phyloP scores from a whole-genome alignment of 2,113 vertebrate genomes.

The Mungos mungo region DNA sequence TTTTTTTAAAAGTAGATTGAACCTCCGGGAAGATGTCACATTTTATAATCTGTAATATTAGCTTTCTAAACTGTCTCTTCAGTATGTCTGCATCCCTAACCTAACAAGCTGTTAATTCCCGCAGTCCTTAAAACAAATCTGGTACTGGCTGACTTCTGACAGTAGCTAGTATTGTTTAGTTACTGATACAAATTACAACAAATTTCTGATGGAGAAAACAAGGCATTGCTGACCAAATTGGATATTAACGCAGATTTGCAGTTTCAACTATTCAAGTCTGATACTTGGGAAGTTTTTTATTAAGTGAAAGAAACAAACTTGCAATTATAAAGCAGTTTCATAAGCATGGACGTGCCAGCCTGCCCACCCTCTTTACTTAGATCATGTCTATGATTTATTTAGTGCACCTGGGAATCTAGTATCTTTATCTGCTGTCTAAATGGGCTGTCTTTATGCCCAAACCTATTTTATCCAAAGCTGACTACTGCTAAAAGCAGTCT shows the following conservation, averaged over 20 bases:
- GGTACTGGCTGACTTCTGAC: neutral
- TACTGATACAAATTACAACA: neutral
- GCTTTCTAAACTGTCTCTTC: neutral
- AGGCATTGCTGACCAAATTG: conserved; percentile 9
- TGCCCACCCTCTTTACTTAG: neutral
- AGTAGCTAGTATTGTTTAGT: neutral
- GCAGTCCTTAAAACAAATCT: neutral
- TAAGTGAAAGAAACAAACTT: neutral
- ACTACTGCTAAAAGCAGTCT: neutral
- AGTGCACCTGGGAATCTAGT: neutral
- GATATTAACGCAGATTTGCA: neutral
- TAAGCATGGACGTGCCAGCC: neutral
- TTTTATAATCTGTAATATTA: neutral
- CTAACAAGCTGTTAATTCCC: neutral
- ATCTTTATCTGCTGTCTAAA: neutral
- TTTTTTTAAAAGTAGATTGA: neutral
- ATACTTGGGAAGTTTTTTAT: neutral
- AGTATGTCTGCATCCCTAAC: neutral
- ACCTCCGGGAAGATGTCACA: neutral
- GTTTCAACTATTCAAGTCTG: neutral
- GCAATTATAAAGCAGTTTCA: neutral
- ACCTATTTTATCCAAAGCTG: neutral
- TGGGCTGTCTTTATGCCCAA: neutral
- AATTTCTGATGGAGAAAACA: conserved; percentile 14
- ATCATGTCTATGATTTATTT: neutral